Conservation (phyloP, 2,888 invertebrate genomes). For the Drosophila melanosoma region DNA sequence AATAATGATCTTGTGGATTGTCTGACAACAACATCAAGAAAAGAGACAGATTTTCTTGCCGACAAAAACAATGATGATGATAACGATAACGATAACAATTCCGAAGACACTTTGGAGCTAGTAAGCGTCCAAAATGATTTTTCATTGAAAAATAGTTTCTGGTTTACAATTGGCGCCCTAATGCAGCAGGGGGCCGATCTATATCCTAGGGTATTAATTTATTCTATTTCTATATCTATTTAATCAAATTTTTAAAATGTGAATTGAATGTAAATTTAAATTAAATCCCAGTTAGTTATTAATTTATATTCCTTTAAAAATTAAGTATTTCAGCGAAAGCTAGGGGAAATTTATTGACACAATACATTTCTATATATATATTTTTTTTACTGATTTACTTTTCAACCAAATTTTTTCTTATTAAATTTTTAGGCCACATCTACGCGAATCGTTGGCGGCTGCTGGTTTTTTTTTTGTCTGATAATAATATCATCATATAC, state of each 20-base stretch:
- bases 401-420: neutral
- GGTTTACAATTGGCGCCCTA: conserved; percentile 98
- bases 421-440: conserved; percentile 90
- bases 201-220: conserved; percentile 92
- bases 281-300: neutral
- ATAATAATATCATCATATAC: conserved; percentile 99
- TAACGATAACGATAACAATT: conserved; percentile 34
- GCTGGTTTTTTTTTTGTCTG: conserved; percentile 99
- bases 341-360: neutral
- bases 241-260: neutral
- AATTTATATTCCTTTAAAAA: neutral
- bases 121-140: conserved; percentile 90
- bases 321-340: neutral
- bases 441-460: conserved; percentile 97
- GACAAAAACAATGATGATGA: conserved; percentile 21
- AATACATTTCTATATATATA: neutral
- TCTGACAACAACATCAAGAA: neutral
- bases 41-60: neutral
- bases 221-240: neutral
- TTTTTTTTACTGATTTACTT: neutral
- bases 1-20: conserved; percentile 10
- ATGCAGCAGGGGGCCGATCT: conserved; percentile 96
- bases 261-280: neutral
- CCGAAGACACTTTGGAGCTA: conserved; percentile 70
- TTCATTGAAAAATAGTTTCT: conserved; percentile 94